These are phyloP conservation scores for Orchesella flavescens DNA, from an alignment of 2,888 invertebrate genomes.

Conservation along the genomic window DNA sequence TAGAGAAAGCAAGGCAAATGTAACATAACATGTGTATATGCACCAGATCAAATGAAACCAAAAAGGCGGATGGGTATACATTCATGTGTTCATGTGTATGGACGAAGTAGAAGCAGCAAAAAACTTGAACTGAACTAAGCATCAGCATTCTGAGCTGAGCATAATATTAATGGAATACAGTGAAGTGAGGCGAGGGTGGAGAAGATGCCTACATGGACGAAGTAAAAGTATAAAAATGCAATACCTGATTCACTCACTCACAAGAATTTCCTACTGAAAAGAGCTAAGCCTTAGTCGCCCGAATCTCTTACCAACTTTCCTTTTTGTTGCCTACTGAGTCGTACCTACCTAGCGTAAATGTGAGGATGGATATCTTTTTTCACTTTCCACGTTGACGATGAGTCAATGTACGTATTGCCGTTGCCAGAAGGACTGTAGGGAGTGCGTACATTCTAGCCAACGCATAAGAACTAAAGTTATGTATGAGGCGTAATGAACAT, in stretches of 20 bases:
- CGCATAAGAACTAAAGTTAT: too few relatives aligned
- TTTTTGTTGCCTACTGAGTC: too few relatives aligned
- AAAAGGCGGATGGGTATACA: background rate
- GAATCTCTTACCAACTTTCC: too few relatives aligned
- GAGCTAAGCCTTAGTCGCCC: too few relatives aligned
- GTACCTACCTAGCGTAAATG: too few relatives aligned
- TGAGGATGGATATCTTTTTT: background rate
- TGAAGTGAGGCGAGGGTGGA: background rate
- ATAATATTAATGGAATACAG: background rate
- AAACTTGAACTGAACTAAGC: too few relatives aligned
- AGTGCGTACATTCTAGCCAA: too few relatives aligned
- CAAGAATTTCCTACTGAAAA: too few relatives aligned
- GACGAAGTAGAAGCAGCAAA: background rate
- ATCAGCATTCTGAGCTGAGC: background rate
- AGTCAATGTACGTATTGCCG: background rate
- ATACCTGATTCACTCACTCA: background rate
- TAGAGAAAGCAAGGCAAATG: slow-evolving; percentile 23
- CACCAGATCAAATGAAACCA: slow-evolving; percentile 20
- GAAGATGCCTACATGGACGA: background rate
- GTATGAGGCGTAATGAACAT: too few relatives aligned
- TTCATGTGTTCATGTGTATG: background rate
- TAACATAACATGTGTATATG: background rate
- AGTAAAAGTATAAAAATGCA: background rate
- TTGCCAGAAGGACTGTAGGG: too few relatives aligned
- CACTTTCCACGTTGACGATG: background rate